Percentiles rank a stretch among this genome's conserved stretches.
Evolutionary conservation across 2,888 invertebrate species (phyloP).

Genomic region (Meiosimyza platycephala): DNA sequence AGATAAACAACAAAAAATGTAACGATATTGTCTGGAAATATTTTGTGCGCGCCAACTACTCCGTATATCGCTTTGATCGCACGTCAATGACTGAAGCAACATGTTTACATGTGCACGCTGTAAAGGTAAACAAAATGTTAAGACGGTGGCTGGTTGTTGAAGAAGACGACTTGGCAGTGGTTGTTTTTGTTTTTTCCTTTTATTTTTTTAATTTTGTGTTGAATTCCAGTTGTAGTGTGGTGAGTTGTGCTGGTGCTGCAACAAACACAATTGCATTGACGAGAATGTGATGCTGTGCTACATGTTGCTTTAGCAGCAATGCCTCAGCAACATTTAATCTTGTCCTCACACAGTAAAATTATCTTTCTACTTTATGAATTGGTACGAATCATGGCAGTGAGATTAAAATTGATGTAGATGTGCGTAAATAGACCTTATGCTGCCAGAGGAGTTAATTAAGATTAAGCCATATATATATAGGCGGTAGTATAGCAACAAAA

Average conservation of each 20-base stretch:
- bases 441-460: too few species aligned
- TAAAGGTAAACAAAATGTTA: constrained; percentile 36
- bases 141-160: constrained; percentile 5
- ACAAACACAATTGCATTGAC: too few species aligned
- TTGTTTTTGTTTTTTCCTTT: constrained; percentile 6
- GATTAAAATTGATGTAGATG: too few species aligned
- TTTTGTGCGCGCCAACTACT: neutral
- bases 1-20: neutral
- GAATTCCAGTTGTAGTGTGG: constrained; percentile 5
- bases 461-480: too few species aligned
- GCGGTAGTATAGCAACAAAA: too few species aligned
- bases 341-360: too few species aligned
- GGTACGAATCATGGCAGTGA: too few species aligned
- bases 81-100: constrained; percentile 37
- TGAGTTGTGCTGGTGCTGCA: neutral
- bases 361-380: too few species aligned
- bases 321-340: too few species aligned
- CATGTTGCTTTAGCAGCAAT: too few species aligned
- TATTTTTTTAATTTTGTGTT: neutral
- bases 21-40: neutral
- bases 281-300: too few species aligned
- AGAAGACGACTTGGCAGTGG: neutral
- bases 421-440: too few species aligned
- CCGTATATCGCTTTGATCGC: constrained; percentile 19
- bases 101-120: constrained; percentile 26